A percentile compares a stretch with the other conserved stretches of the same genome.
These are phyloP conservation scores for Sarcophaga bullata DNA, from an alignment of 1,140 invertebrate species.

Conservation along the genomic window DNA sequence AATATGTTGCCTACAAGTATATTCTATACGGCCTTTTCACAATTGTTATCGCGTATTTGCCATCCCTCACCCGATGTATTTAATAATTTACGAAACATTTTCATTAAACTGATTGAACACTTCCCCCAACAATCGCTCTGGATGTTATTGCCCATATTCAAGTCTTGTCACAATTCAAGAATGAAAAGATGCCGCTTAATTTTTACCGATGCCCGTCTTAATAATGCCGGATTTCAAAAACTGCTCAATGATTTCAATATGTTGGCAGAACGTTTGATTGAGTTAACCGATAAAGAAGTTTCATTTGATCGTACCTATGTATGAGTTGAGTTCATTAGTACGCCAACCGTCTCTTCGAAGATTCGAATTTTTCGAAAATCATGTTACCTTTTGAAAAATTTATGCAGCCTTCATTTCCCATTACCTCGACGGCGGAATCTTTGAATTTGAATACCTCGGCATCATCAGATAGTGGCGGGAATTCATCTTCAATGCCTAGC, in stretches of 20 bases:
- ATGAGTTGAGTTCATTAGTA: constrained; percentile 73
- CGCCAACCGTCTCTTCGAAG: constrained; percentile 72
- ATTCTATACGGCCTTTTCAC: constrained; percentile 92
- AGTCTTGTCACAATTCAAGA: constrained; percentile 81
- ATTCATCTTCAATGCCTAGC: constrained; percentile 55
- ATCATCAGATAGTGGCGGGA: not conserved
- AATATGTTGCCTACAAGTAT: constrained; percentile 81
- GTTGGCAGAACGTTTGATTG: constrained; percentile 85
- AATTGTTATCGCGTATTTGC: constrained; percentile 92
- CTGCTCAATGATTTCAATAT: constrained; percentile 81
- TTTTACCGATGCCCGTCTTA: constrained; percentile 74
- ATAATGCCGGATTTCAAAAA: constrained; percentile 71
- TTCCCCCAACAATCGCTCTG: constrained; percentile 94
- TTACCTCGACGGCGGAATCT: constrained; percentile 51
- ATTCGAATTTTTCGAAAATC: constrained; percentile 80
- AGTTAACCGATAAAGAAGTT: constrained; percentile 79
- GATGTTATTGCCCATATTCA: constrained; percentile 87
- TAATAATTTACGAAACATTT: constrained; percentile 77
- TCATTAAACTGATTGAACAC: constrained; percentile 80
- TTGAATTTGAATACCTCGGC: not conserved
- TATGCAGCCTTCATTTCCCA: constrained; percentile 79
- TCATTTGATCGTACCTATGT: constrained; percentile 61
- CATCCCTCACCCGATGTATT: constrained; percentile 82
- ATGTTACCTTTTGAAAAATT: constrained; percentile 89
- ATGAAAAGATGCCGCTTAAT: constrained; percentile 84